phyloP scores from a whole-genome alignment of 2,888 invertebrate genomes.

The Thecophora atra region DNA sequence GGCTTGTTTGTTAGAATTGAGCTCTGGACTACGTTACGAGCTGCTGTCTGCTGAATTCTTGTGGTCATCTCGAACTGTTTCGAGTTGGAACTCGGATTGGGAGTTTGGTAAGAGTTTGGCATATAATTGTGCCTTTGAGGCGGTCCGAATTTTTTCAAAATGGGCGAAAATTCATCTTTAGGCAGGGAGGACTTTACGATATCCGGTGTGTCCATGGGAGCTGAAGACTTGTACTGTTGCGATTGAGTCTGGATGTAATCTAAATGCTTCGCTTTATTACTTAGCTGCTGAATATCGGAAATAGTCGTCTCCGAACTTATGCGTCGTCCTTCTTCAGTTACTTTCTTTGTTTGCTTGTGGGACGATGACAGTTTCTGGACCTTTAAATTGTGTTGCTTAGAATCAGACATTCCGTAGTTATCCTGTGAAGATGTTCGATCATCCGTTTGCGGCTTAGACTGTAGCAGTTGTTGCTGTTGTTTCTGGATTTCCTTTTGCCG shows the following conservation, averaged over 20 bases:
- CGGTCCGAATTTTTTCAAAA: conserved; percentile 64
- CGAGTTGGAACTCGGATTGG: conserved; percentile 43
- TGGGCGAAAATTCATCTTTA: conserved; percentile 61
- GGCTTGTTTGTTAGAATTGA: conserved; percentile 50
- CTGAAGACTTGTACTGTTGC: conserved; percentile 59
- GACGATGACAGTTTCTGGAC: neutral
- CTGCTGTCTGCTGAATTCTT: neutral
- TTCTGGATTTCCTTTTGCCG: conserved; percentile 5
- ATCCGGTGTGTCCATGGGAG: conserved; percentile 62
- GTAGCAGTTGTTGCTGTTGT: neutral
- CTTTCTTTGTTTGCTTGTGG: conserved; percentile 23
- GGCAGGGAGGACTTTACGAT: conserved; percentile 63
- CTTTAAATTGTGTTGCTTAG: neutral
- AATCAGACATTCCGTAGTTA: conserved; percentile 33
- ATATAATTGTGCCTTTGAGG: conserved; percentile 63
- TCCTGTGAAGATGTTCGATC: conserved; percentile 11
- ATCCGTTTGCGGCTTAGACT: neutral
- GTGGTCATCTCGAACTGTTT: conserved; percentile 40
- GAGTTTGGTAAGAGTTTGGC: conserved; percentile 63
- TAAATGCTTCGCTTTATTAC: conserved; percentile 35
- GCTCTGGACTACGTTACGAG: conserved; percentile 42
- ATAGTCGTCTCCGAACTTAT: conserved; percentile 60
- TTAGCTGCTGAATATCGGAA: conserved; percentile 48
- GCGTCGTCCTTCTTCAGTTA: conserved; percentile 55
- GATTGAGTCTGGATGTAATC: conserved; percentile 37